phyloP scores from a whole-genome alignment of 2,113 vertebrate genomes.

The Austrofundulus limnaeus region DNA sequence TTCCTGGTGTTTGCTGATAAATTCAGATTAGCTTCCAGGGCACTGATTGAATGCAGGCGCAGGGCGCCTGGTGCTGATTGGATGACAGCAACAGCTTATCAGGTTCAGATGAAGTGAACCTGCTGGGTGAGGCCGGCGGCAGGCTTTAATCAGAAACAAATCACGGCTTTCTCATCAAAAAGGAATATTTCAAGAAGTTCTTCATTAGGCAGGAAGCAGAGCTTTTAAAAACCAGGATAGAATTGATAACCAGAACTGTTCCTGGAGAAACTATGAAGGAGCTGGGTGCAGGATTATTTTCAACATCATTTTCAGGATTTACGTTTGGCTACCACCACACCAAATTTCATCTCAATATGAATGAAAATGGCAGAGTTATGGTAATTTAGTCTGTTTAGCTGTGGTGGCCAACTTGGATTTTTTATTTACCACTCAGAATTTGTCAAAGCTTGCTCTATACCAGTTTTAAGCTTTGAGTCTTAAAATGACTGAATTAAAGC shows the following conservation, averaged over 20 bases:
- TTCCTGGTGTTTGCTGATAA: conserved; percentile 22
- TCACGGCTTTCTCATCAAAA: conserved; percentile 27
- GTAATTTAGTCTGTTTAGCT: too few species aligned
- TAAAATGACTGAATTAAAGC: too few species aligned
- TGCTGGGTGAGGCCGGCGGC: conserved; percentile 8
- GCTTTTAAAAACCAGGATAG: not conserved
- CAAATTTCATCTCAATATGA: too few species aligned
- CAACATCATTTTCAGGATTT: too few species aligned
- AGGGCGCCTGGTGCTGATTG: not conserved
- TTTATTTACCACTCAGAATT: too few species aligned
- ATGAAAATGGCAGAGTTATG: too few species aligned
- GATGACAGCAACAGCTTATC: not conserved
- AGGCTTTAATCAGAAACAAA: not conserved
- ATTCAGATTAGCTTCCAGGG: conserved; percentile 16
- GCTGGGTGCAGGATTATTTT: too few species aligned
- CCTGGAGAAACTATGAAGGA: too few species aligned
- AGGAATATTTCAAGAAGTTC: not conserved
- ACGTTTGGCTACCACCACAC: too few species aligned
- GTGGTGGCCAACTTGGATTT: too few species aligned
- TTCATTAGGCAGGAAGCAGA: not conserved
- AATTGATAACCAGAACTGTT: not conserved
- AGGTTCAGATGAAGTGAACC: conserved; percentile 23
- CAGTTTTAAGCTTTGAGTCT: too few species aligned
- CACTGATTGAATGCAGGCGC: conserved; percentile 22
- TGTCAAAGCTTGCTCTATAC: too few species aligned